Percentiles rank a stretch among this genome's conserved stretches.
phyloP scores from a whole-genome alignment of 2,113 vertebrate species.

The Galeopterus variegatus region DNA sequence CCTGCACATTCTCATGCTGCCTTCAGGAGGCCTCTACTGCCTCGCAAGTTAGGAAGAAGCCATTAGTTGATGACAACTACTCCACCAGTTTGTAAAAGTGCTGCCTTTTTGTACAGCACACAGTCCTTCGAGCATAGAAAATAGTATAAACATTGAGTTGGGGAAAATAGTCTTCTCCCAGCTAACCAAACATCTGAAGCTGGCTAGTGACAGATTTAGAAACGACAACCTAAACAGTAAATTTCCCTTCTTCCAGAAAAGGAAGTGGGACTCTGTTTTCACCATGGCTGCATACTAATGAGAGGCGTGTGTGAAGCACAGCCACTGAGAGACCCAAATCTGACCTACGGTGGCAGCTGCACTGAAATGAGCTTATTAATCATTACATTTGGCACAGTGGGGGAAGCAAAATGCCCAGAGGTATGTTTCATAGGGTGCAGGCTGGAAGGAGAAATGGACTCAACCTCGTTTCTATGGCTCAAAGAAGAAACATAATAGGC shows the following conservation, averaged over 20 bases:
- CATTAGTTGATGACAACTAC: background rate
- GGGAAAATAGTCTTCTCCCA: conserved; percentile 16
- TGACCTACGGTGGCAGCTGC: background rate
- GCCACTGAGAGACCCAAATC: background rate
- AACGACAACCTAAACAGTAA: conserved; percentile 58
- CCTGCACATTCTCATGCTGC: background rate
- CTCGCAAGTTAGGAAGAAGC: background rate
- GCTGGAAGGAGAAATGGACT: background rate
- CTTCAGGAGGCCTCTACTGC: background rate
- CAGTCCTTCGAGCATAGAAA: background rate
- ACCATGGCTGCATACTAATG: conserved; percentile 33
- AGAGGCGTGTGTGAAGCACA: background rate
- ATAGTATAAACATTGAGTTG: background rate
- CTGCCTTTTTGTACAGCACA: background rate
- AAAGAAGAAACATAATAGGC: background rate
- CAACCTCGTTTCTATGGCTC: background rate
- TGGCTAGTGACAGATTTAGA: conserved; percentile 65
- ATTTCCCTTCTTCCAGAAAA: conserved; percentile 70
- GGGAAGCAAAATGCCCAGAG: conserved; percentile 1
- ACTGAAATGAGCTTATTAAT: conserved; percentile 48
- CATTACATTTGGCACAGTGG: background rate
- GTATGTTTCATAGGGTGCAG: background rate
- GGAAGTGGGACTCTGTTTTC: conserved; percentile 49
- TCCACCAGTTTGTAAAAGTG: background rate
- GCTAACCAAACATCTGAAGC: conserved; percentile 55